Conservation (phyloP, 2,797 vertebrate genomes). For the Novumbra hubbsi region DNA sequence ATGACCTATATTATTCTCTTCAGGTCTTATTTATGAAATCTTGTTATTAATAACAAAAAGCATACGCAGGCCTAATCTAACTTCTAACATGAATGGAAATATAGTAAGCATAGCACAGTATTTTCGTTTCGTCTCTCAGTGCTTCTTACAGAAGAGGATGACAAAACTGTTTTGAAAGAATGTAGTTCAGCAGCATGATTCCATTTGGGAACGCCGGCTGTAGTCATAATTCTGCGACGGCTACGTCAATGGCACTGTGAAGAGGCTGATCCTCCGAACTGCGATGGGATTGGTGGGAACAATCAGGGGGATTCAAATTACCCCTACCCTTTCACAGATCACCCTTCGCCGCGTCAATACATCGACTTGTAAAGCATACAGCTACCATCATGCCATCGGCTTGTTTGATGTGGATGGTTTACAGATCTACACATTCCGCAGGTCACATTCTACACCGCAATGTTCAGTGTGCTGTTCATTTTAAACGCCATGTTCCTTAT, state of each 20-base stretch:
- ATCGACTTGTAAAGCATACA: background rate
- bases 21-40: too few relatives aligned
- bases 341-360: background rate
- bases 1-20: too few relatives aligned
- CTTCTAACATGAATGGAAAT: too few relatives aligned
- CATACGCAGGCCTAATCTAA: too few relatives aligned
- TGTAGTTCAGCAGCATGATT: background rate
- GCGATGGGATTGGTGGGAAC: conserved; percentile 34
- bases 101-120: too few relatives aligned
- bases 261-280: conserved; percentile 39
- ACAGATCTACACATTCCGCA: background rate
- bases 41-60: too few relatives aligned
- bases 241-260: conserved; percentile 36
- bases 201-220: background rate
- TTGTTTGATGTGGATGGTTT: background rate
- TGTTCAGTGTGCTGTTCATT: background rate
- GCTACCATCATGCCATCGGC: background rate
- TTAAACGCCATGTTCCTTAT: background rate
- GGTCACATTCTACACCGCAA: background rate
- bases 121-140: too few relatives aligned
- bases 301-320: conserved; percentile 19
- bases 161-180: background rate
- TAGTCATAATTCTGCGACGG: conserved; percentile 46
- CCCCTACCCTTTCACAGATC: conserved; percentile 1
- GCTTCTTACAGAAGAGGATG: too few relatives aligned